Evolutionary conservation across 1,140 invertebrate species (phyloP), one percentile per base, ranked within the genome.

Genomic region (Pseudoatta argentina): DNA sequence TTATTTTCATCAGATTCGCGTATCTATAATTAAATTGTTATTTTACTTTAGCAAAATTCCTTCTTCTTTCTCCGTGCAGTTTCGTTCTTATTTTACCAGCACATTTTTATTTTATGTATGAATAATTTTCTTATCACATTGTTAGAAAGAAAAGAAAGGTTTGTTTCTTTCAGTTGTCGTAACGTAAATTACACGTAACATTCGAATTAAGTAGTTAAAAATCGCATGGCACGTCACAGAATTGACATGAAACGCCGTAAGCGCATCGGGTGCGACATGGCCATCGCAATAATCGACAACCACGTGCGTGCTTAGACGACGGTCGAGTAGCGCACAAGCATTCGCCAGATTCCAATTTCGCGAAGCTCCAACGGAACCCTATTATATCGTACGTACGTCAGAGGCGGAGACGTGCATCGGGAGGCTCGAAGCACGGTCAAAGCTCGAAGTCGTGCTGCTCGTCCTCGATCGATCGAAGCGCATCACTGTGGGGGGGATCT

Each of bases 261-360:
- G 39, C 34, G 39, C 48, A 34, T 61, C 27, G 66, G 59, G 0
- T 53, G 64, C 53, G 64, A 53, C n/a, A 66, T 14, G 57, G 57
- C 10, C 14, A 8, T 12, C 51, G 86, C 55, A 59, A 88, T 90
- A 82, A 86, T 85, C 71, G 72, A 53, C 69, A 44, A 63, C n/a
- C 64, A 85, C 66, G 71, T 78, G 78, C 51, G 34, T 61, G n/a
- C 27, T 39, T 18, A 87, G 72, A 66, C 55, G 64, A 75, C 24
- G 64, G 21, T 34, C 59, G 73, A 78, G 66, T 69, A 69, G 51
- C 71, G 69, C 51, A 87, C 61, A 86, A 75, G 81, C 88, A 90
- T 90, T 85, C 78, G 63, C 66, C 67, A 66, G 79, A 91, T 91
- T 88, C 85, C 89, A 87, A 88, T 91, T 91, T 88, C 89, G 63